Conservation (phyloP, 2,113 vertebrate genomes). For the Hystrix cristata region DNA sequence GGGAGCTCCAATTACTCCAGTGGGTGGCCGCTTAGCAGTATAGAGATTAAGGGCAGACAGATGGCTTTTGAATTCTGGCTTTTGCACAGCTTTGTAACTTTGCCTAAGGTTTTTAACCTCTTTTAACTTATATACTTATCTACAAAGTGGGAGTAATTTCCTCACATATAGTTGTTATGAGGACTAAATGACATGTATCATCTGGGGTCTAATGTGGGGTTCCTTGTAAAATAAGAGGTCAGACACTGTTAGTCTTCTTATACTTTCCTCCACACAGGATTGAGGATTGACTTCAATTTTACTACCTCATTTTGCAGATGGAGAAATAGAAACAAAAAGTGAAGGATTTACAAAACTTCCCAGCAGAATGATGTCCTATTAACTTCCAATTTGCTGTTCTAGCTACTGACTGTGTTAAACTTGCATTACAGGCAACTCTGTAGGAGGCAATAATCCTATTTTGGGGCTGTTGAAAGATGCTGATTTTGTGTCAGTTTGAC, state of each 20-base stretch:
- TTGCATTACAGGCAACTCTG: not conserved
- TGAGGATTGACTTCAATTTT: not conserved
- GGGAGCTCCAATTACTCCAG: not conserved
- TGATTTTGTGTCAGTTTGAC: not conserved
- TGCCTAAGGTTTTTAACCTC: conserved; percentile 38
- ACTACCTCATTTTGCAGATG: not conserved
- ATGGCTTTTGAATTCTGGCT: not conserved
- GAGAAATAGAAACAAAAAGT: conserved; percentile 30
- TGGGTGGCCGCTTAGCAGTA: not conserved
- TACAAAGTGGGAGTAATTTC: conserved; percentile 18
- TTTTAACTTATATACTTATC: conserved; percentile 24
- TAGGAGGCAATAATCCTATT: not conserved
- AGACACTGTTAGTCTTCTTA: not conserved
- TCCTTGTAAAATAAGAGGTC: not conserved
- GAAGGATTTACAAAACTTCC: not conserved
- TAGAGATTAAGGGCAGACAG: not conserved
- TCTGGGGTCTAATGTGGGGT: not conserved
- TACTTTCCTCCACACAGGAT: not conserved
- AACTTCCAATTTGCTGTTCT: not conserved
- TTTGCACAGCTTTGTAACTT: not conserved
- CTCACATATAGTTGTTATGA: not conserved
- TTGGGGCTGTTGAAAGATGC: not conserved
- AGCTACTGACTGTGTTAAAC: not conserved
- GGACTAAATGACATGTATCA: not conserved
- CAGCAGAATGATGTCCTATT: not conserved